These are phyloP conservation scores for Hymenopus coronatus DNA, from an alignment of 2,888 invertebrate species.

Conservation along the genomic window DNA sequence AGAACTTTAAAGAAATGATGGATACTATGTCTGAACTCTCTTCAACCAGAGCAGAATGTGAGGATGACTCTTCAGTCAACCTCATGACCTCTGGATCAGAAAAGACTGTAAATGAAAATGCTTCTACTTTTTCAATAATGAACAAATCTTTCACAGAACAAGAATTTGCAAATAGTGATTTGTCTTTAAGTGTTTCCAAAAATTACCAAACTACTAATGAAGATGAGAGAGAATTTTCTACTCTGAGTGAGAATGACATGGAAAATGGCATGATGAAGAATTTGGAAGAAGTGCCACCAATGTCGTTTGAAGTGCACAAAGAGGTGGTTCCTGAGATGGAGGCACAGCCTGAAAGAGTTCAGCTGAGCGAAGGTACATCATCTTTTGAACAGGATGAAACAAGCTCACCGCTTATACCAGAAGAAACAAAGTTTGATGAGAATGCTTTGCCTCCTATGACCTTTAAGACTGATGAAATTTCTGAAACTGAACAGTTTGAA, in stretches of 20 bases:
- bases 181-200: neutral
- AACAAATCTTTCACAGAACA: constrained; percentile 4
- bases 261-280: neutral
- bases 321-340: constrained; percentile 26
- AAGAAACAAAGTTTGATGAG: neutral
- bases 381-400: constrained; percentile 4
- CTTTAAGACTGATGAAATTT: neutral
- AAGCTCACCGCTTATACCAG: neutral
- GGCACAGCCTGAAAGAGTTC: constrained; percentile 18
- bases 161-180: neutral
- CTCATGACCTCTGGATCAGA: neutral
- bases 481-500: neutral
- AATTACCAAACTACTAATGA: too few species aligned
- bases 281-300: neutral
- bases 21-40: constrained; percentile 50
- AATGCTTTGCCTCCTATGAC: neutral
- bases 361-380: constrained; percentile 4
- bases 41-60: constrained; percentile 53
- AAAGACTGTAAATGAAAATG: neutral
- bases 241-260: neutral
- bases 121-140: neutral
- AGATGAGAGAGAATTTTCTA: neutral
- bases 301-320: constrained; percentile 28
- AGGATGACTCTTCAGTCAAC: constrained; percentile 48
- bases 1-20: neutral